A percentile compares a stretch with the other conserved stretches of the same genome.
Evolutionary conservation across 53 echinoderm and acorn worm species (phyloP).

Genomic region (Apostichopus leukothele): DNA sequence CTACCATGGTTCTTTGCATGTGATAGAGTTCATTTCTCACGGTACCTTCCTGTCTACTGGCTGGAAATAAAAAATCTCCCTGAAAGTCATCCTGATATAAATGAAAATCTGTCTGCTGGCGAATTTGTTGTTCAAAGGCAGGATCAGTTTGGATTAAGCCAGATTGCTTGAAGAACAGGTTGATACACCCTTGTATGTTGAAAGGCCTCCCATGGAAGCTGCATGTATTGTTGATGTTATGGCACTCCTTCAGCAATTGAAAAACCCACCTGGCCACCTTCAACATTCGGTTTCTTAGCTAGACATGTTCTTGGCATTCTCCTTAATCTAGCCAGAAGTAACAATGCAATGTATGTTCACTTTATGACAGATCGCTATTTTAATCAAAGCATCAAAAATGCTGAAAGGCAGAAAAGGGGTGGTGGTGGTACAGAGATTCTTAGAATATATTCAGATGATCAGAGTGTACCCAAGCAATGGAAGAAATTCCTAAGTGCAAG

Average conservation of each 20-base stretch:
- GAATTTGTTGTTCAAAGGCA: constrained; percentile 63
- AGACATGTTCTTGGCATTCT: not conserved
- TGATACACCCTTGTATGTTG: constrained; percentile 39
- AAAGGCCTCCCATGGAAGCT: constrained; percentile 25
- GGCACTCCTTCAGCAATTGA: not conserved
- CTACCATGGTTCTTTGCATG: too few relatives aligned
- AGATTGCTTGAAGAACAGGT: constrained; percentile 55
- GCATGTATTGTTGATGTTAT: constrained; percentile 46
- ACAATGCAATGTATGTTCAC: constrained; percentile 43
- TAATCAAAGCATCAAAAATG: constrained; percentile 61
- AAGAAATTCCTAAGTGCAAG: constrained; percentile 57
- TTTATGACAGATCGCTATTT: constrained; percentile 68
- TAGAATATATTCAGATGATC: constrained; percentile 54
- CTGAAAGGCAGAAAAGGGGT: constrained; percentile 51
- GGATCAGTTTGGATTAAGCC: constrained; percentile 28
- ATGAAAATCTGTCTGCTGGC: constrained; percentile 49
- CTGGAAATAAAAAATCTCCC: too few relatives aligned
- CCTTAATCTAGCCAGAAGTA: constrained; percentile 20
- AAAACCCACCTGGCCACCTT: constrained; percentile 39
- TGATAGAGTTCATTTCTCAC: too few relatives aligned
- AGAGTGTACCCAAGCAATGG: constrained; percentile 58
- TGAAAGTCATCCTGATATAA: constrained; percentile 39
- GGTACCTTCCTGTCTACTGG: too few relatives aligned
- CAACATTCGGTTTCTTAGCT: constrained; percentile 48
- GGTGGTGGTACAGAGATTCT: constrained; percentile 47